Base-by-base conservation (phyloP, 2,113 vertebrate species). In the Alosa alosa region DNA sequence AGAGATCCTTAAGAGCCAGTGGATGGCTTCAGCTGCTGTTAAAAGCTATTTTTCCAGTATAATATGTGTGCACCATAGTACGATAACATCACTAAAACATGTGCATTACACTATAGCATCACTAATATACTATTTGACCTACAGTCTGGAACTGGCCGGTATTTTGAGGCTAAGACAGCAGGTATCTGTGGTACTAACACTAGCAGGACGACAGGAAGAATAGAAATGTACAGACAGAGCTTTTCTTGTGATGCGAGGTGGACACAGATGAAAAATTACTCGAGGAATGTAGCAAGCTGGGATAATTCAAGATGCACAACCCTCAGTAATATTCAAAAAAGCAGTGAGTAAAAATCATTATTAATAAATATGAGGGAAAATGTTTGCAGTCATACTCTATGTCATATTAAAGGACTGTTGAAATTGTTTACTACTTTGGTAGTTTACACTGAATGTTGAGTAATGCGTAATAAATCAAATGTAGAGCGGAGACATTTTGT, bases 251-350 rank as follows among this genome's bases (percentile, higher is more conserved):
- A 64, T 64, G 31, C 36, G 8, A 72, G n/a, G 64, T 72, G 64
- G 64, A 72, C 25, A 13, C 8, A 72, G 64, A 36, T 72, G 64
- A 72, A 10, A 25, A 9, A 25, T 49, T 9, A 49, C 25, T 72
- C 25, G 64, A 72, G 25, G 10, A 10, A 36, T 36, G 10, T 15
- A 72, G 64, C 0, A 72, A 72, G 64, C 64, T 72, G 64, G 64
- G 64, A 72, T 72, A 72, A 72, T 25, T 72, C 64, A 72, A 72
- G 25, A 72, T 72, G 6, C n/a, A 64, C 60, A 72, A 36, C n/a
- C 31, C 64, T 72, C 7, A 15, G n/a, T 9, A 10, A 31, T 36
- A 72, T 72, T 72, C 52, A 64, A 22, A 13, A 72, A 4, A 11
- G 9, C 8, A 31, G 25, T 15, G 15, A 25, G 3, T 8, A n/a